Base-by-base conservation (phyloP, 1,140 invertebrate genomes). In the Frieseomelitta varia region DNA sequence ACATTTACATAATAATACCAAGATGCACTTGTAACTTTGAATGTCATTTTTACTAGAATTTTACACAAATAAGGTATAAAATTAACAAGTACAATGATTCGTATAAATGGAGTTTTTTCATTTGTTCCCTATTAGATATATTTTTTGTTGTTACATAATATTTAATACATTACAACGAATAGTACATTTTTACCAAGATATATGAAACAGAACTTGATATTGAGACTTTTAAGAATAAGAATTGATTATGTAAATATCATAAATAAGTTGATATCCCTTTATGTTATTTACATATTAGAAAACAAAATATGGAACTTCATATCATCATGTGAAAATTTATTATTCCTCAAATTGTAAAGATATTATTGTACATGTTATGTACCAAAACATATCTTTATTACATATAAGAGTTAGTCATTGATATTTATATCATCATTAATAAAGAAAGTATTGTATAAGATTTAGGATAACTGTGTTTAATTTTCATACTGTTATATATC, bases 61-160 rank as follows among this genome's bases (percentile, higher is more conserved):
- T 30, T 89, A 17, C 79, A 68, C 69, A 86, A 69, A 12, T 58
- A 39, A 61, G 72, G 61, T 69, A 24, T 34, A 55, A 39, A 84
- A 79, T 11, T 68, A 27, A 56, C 17, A 1, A 21, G 21, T 24
- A 24, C 21, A 65, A 68, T 58, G 69, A 68, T 81, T 81, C 4
- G 1, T 75, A 34, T 30, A 17, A 24, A 55, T 53, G 4, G 21
- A 12, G 2, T 24, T n/a, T 30, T 78, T 69, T 24, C 34, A 19
- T 77, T 82, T 55, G 21, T 30, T 6, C 24, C 14, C 17, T 30
- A 4, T 78, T 55, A 55, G 24, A 77, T n/a, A 53, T 27, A 34
- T 69, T 30, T 51, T 21, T 51, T 24, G 0, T 30, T n/a, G 21
- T 69, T 68, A 30, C 19, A 47, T 27, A 76, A 82, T 15, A 15